Percentiles rank a stretch among this genome's conserved stretches.
Evolutionary conservation across 2,888 invertebrate species (phyloP).

Genomic region (Vannuccia rotundouncinata): DNA sequence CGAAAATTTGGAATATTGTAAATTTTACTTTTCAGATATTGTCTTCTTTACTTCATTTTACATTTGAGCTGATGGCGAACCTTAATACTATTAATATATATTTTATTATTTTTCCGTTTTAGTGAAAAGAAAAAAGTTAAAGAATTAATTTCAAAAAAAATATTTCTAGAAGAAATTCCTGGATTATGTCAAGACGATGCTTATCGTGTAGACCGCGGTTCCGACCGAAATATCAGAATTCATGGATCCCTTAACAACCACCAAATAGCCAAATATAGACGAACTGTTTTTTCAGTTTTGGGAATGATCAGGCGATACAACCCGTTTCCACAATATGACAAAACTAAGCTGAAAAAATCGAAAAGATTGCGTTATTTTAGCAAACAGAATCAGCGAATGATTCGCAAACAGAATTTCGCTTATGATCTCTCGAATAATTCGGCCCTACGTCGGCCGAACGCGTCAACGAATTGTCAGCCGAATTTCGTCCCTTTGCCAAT

Average conservation of each 20-base stretch:
- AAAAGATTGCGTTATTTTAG: not conserved
- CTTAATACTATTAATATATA: not conserved
- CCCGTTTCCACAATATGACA: not conserved
- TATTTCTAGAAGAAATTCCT: not conserved
- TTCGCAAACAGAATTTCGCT: not conserved
- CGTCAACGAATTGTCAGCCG: not conserved
- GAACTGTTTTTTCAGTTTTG: not conserved
- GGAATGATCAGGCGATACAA: not conserved
- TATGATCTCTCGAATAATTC: not conserved
- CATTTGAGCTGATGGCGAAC: not conserved
- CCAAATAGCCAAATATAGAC: not conserved
- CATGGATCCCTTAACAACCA: not conserved
- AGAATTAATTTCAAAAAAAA: not conserved
- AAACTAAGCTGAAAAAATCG: not conserved
- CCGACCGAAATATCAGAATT: not conserved
- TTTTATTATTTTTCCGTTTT: not conserved
- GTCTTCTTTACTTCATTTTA: not conserved
- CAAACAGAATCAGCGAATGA: not conserved
- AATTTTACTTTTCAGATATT: too few relatives aligned
- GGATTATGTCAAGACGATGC: not conserved
- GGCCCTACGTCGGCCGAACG: not conserved
- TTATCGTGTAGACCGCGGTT: not conserved
- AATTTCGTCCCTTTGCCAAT: not conserved
- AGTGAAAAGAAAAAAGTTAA: not conserved
- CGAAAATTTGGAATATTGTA: too few relatives aligned